Evolutionary conservation across 2,888 invertebrate species (phyloP), one percentile per base, ranked within the genome.

Genomic region (Pseudolycoriella hygida): DNA sequence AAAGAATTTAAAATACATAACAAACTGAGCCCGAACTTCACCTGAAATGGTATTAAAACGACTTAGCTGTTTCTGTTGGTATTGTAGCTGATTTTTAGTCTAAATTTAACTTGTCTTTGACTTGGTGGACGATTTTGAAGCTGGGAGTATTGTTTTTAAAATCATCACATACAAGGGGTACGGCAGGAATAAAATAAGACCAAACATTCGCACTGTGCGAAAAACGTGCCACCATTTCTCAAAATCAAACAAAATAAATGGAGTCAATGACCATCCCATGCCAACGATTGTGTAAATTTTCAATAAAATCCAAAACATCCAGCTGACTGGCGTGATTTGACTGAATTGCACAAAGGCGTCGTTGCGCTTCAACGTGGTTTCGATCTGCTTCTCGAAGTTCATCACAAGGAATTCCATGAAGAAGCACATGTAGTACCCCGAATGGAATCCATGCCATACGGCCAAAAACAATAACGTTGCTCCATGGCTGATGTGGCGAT

Each of bases 371-470:
- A 81, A 54, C 6, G 77, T 69, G 1, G 66, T 56, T 56, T 73
- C 73, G 1, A 80, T 53, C 73, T 73, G 85, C 66, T 80, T 84
- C 57, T 94, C 93, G 58, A 84, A 75, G 50, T 76, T 76, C 61
- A 93, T 84, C 30, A 88, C 80, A 30, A 87, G 66, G 59, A 92
- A 94, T 60, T 97, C 97, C 63, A 90, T 78, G 47, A 86, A 72
- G 70, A 97, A 97, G 40, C 86, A 83, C 56, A 87, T 69, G 60
- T 93, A 97, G 59, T 98, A 98, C 1, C 97, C 96, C 10, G 85
- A 78, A 59, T 90, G 85, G 44, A 89, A 77, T 11, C 97, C 97
- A 64, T 97, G 97, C 97, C 97, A 97, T 1, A 93, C 57, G 0
- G 97, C 92, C 34, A 98, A 73, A 66, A 94, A 97, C 1, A 77